Evolutionary conservation across 2,888 invertebrate genomes (phyloP).

Genomic region (Alcis repandata): DNA sequence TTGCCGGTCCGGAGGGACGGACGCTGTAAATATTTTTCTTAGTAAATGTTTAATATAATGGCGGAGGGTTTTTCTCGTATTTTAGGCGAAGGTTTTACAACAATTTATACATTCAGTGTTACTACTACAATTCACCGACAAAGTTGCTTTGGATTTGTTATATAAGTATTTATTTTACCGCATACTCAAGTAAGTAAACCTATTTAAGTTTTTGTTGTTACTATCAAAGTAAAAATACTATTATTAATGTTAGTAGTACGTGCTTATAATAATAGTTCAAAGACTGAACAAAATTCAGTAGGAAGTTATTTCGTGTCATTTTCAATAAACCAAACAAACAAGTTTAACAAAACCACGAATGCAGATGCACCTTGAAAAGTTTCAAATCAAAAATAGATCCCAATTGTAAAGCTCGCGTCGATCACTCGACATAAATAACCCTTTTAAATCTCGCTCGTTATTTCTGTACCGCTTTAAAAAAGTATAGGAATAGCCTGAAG

Average conservation of each 20-base stretch:
- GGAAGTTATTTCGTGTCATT: too few relatives aligned
- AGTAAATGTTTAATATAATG: constrained; percentile 58
- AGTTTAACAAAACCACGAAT: too few relatives aligned
- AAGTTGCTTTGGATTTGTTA: too few relatives aligned
- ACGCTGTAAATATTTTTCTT: constrained; percentile 52
- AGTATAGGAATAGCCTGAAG: constrained; percentile 11
- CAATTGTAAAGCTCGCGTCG: not conserved
- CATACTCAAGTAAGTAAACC: too few relatives aligned
- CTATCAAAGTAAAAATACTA: too few relatives aligned
- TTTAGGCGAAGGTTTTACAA: constrained; percentile 11
- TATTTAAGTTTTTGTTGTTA: too few relatives aligned
- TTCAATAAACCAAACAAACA: too few relatives aligned
- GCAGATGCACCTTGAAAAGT: not conserved
- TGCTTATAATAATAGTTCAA: too few relatives aligned
- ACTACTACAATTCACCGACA: too few relatives aligned
- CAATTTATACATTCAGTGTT: not conserved
- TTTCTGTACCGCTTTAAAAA: constrained; percentile 29
- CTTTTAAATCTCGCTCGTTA: constrained; percentile 31
- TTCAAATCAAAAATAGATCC: not conserved
- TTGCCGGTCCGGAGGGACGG: constrained; percentile 51
- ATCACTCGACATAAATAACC: constrained; percentile 31
- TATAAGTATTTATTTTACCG: too few relatives aligned
- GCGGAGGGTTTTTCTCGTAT: constrained; percentile 38
- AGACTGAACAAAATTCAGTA: too few relatives aligned
- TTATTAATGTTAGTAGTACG: too few relatives aligned